A percentile compares a stretch with the other conserved stretches of the same genome.
Conservation (phyloP, 1,140 invertebrate genomes). For the Drosophila parabipectinata region DNA sequence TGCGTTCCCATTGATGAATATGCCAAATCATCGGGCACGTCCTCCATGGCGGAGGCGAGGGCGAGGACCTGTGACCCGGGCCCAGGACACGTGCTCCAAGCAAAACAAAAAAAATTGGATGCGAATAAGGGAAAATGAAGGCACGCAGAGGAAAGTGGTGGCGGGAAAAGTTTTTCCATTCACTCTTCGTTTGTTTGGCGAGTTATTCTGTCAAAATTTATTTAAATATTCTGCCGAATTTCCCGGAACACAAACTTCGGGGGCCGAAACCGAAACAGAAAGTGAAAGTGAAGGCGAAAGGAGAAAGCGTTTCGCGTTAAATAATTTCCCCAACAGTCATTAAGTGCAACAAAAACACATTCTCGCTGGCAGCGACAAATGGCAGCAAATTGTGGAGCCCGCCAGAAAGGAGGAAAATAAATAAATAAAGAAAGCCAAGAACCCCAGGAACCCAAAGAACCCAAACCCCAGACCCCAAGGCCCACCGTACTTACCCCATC, state of each 20-base stretch:
- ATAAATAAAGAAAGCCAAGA: conserved; percentile 4
- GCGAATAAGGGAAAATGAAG: conserved; percentile 11
- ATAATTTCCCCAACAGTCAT: conserved; percentile 68
- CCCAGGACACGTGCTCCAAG: conserved; percentile 7
- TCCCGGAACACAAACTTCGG: conserved; percentile 27
- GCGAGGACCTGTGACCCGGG: neutral
- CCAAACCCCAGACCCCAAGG: conserved; percentile 1
- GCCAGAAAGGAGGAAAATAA: neutral
- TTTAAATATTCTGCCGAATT: conserved; percentile 64
- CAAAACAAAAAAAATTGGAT: conserved; percentile 33
- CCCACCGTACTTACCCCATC: conserved; percentile 13
- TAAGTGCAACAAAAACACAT: conserved; percentile 62
- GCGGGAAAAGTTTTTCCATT: conserved; percentile 56
- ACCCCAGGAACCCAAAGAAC: neutral
- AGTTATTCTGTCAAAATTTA: conserved; percentile 69
- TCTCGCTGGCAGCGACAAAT: conserved; percentile 59
- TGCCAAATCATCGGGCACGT: conserved; percentile 60
- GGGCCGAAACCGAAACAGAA: neutral
- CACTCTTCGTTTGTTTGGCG: conserved; percentile 47
- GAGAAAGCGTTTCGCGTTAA: conserved; percentile 62
- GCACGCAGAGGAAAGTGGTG: neutral
- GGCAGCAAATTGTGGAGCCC: conserved; percentile 64
- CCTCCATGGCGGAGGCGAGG: conserved; percentile 12
- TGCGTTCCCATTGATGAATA: conserved; percentile 41
- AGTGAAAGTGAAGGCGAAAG: neutral